Evolutionary conservation across 2,888 invertebrate species (phyloP).

Genomic region (Thereva nobilitata): DNA sequence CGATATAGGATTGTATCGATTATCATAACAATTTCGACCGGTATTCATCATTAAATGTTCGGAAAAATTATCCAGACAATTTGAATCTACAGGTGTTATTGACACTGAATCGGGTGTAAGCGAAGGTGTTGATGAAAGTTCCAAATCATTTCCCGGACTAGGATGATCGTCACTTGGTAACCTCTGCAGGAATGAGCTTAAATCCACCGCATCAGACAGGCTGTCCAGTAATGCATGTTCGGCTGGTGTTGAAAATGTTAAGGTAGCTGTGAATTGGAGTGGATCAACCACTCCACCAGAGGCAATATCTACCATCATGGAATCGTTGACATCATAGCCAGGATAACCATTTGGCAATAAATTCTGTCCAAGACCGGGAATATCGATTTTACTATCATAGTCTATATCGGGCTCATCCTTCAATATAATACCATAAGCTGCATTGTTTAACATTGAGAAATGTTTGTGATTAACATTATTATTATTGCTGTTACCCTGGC

Average conservation of each 20-base stretch:
- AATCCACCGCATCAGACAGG: constrained; percentile 78
- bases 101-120: constrained; percentile 70
- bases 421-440: constrained; percentile 77
- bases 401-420: constrained; percentile 81
- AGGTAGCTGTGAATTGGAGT: constrained; percentile 78
- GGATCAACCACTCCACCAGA: constrained; percentile 69
- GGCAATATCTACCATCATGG: constrained; percentile 84
- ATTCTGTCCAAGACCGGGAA: constrained; percentile 55
- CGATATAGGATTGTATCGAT: constrained; percentile 44
- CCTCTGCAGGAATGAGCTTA: constrained; percentile 75
- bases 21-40: constrained; percentile 41
- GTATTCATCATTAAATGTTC: constrained; percentile 72
- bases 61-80: constrained; percentile 71
- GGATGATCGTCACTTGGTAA: constrained; percentile 65
- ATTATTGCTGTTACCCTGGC: constrained; percentile 47
- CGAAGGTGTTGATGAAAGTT: constrained; percentile 73
- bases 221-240: constrained; percentile 78
- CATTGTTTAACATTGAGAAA: constrained; percentile 77
- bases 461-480: constrained; percentile 60
- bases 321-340: constrained; percentile 70
- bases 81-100: constrained; percentile 61
- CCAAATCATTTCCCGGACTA: constrained; percentile 66
- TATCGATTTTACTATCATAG: constrained; percentile 75
- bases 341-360: constrained; percentile 61
- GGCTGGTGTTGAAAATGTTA: constrained; percentile 77